Conservation (phyloP, 1,140 invertebrate species). For the Tetragonula clypearis region DNA sequence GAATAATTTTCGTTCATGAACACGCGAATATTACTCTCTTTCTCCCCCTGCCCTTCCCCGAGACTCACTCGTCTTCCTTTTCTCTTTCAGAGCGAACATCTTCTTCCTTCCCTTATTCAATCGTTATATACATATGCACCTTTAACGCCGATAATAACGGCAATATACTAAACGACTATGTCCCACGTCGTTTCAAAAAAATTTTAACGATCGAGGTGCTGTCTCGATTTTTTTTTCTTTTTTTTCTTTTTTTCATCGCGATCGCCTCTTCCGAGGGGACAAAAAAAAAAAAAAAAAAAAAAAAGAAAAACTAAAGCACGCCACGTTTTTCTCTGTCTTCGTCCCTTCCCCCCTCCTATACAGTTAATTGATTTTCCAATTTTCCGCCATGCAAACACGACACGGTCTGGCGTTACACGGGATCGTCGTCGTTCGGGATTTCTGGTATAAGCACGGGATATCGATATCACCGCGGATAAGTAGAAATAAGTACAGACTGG, state of each 20-base stretch:
- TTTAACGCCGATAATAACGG: slow-evolving; percentile 7
- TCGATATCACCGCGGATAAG: slow-evolving; percentile 56
- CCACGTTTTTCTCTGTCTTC: not conserved
- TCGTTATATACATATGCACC: not conserved
- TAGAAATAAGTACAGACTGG: slow-evolving; percentile 62
- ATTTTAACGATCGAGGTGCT: not conserved
- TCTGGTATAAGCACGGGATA: slow-evolving; percentile 31
- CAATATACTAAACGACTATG: not conserved
- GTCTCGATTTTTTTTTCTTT: too few relatives aligned
- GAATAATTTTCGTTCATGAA: slow-evolving; percentile 25
- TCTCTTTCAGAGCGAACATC: not conserved
- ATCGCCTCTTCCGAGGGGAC: too few relatives aligned
- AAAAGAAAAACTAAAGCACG: not conserved
- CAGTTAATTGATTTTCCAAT: slow-evolving; percentile 36
- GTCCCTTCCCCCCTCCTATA: too few relatives aligned
- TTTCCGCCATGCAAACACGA: not conserved
- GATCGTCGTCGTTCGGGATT: slow-evolving; percentile 4
- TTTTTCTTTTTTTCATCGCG: not conserved
- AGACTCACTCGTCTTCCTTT: not conserved
- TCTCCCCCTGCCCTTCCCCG: not conserved
- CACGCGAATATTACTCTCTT: not conserved
- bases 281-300: not conserved
- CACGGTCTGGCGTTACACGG: not conserved
- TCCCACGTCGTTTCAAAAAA: not conserved
- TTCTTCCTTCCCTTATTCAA: not conserved